phyloP scores from a whole-genome alignment of 1,140 invertebrate genomes.

The Archivesica marissinica region DNA sequence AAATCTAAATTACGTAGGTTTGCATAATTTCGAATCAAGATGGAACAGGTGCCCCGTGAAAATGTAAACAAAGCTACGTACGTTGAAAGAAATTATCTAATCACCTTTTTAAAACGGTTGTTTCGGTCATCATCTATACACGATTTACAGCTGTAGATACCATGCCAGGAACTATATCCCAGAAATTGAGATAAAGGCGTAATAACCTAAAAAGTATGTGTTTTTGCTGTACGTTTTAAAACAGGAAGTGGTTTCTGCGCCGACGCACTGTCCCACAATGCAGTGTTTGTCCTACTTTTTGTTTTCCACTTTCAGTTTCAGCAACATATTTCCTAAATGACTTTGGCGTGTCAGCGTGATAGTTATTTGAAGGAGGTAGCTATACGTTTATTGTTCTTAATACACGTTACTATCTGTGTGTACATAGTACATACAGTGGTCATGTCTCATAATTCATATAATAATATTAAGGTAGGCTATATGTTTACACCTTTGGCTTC shows the following conservation, averaged over 20 bases:
- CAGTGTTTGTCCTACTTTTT: slow-evolving; percentile 44
- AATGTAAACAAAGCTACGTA: slow-evolving; percentile 47
- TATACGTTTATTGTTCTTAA: too few relatives aligned
- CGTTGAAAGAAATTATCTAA: neutral
- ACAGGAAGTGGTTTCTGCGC: slow-evolving; percentile 40
- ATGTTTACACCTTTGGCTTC: too few relatives aligned
- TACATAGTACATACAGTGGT: neutral
- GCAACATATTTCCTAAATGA: slow-evolving; percentile 68
- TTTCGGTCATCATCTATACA: too few relatives aligned
- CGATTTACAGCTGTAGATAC: neutral
- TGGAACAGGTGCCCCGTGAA: slow-evolving; percentile 53
- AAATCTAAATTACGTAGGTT: slow-evolving; percentile 9
- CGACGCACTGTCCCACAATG: slow-evolving; percentile 38
- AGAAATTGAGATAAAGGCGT: neutral
- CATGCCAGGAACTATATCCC: neutral
- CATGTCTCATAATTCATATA: neutral
- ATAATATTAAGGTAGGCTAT: neutral
- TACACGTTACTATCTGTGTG: neutral
- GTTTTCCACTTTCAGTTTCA: slow-evolving; percentile 38
- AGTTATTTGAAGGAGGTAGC: slow-evolving; percentile 90
- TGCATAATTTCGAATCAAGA: slow-evolving; percentile 53
- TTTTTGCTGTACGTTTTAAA: slow-evolving; percentile 14
- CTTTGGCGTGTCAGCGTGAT: slow-evolving; percentile 88
- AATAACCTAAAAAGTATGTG: slow-evolving; percentile 3
- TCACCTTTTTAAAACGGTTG: too few relatives aligned